Conservation (phyloP, 2,797 vertebrate species). For the Chelmon rostratus region DNA sequence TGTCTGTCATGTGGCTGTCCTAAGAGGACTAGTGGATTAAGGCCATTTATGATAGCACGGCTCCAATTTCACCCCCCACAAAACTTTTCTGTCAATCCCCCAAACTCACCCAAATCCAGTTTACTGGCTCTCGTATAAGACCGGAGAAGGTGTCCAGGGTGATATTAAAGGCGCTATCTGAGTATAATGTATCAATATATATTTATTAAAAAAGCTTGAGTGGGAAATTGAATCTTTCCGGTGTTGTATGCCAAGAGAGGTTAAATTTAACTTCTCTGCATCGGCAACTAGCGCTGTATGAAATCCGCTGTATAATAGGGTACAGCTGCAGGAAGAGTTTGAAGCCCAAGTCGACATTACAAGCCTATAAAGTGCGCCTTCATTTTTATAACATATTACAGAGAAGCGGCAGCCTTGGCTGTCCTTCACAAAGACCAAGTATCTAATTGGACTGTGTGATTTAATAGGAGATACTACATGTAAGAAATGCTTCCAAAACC, state of each 20-base stretch:
- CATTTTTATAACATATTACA: not conserved
- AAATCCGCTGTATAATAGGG: not conserved
- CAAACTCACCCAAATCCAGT: conserved; percentile 41
- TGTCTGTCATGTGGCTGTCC: conserved; percentile 12
- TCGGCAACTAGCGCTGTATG: not conserved
- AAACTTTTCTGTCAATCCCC: conserved; percentile 42
- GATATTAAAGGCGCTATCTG: conserved; percentile 29
- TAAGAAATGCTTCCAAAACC: not conserved
- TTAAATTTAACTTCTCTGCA: conserved; percentile 31
- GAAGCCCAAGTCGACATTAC: conserved; percentile 5
- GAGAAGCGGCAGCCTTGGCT: not conserved
- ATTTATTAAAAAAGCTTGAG: conserved; percentile 35
- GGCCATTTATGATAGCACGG: conserved; percentile 38
- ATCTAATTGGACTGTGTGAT: not conserved
- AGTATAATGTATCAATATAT: conserved; percentile 37
- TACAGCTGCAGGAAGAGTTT: not conserved
- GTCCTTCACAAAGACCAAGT: conserved; percentile 4
- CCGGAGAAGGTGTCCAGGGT: conserved; percentile 22
- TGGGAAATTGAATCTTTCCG: conserved; percentile 36
- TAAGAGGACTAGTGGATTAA: conserved; percentile 53
- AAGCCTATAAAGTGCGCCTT: conserved; percentile 4
- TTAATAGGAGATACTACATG: not conserved
- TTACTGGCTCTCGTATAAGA: conserved; percentile 25
- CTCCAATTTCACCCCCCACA: conserved; percentile 52
- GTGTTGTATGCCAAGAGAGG: conserved; percentile 4